Conservation (phyloP, 2,888 invertebrate genomes). For the Trilocha varians region DNA sequence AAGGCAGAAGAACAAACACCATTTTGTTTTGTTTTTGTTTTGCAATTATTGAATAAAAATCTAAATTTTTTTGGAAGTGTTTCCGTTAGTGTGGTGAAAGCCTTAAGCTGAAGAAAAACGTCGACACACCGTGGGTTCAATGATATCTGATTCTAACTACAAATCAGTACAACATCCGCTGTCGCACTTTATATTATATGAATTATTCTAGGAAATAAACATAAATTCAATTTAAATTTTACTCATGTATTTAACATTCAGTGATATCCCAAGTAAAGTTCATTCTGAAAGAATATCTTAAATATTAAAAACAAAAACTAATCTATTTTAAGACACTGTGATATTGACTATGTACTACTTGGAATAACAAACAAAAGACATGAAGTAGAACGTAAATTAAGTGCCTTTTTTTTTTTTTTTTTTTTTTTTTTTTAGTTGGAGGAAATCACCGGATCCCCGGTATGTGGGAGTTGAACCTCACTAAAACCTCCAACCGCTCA, state of each 20-base stretch:
- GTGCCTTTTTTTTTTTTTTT: too few relatives aligned
- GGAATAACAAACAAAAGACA: too few relatives aligned
- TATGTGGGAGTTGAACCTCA: too few relatives aligned
- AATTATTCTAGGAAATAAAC: slow-evolving; percentile 16
- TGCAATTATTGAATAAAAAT: too few relatives aligned
- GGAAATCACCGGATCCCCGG: too few relatives aligned
- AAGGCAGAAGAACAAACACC: too few relatives aligned
- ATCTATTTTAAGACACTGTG: too few relatives aligned
- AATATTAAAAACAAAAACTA: not conserved
- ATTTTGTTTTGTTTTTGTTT: too few relatives aligned
- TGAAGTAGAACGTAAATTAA: too few relatives aligned
- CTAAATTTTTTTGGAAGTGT: not conserved
- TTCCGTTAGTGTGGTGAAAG: not conserved
- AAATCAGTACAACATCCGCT: slow-evolving; percentile 15
- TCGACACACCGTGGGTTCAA: slow-evolving; percentile 25
- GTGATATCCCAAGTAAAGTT: not conserved
- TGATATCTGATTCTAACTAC: slow-evolving; percentile 19
- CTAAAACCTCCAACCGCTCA: too few relatives aligned
- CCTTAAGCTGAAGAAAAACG: not conserved
- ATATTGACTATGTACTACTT: too few relatives aligned
- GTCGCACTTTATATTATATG: slow-evolving; percentile 15
- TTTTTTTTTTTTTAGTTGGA: too few relatives aligned
- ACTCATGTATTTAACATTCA: slow-evolving; percentile 8
- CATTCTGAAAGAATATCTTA: not conserved
- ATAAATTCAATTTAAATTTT: slow-evolving; percentile 9